phyloP scores from a whole-genome alignment of 1,140 invertebrate species.

The Protaetia brevitarsis region DNA sequence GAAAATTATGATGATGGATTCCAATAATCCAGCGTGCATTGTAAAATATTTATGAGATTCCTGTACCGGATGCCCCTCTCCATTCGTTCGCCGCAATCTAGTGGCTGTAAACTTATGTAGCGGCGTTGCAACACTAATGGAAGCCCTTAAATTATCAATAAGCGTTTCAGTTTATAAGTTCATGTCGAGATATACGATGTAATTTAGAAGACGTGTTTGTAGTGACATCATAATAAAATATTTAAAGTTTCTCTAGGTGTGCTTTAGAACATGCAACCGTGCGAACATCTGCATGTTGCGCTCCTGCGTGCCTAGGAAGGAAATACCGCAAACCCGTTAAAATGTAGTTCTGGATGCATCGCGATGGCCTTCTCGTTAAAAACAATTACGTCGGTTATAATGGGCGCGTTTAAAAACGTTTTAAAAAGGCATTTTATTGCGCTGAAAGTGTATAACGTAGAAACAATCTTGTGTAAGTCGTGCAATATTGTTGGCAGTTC shows the following conservation, averaged over 20 bases:
- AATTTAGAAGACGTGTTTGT: background rate
- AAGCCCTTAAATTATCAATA: conserved; percentile 3
- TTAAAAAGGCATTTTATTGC: background rate
- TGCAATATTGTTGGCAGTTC: no score
- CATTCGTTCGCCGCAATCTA: background rate
- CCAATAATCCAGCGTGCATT: background rate
- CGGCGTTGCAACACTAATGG: background rate
- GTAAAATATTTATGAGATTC: conserved; percentile 5
- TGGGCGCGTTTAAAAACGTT: background rate
- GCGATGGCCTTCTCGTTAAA: background rate
- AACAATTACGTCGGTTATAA: background rate
- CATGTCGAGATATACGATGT: background rate
- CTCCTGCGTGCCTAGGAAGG: background rate
- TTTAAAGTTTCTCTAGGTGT: background rate
- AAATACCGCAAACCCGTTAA: background rate
- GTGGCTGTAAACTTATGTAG: background rate
- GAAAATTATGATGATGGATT: conserved; percentile 5
- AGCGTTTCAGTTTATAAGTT: conserved; percentile 2
- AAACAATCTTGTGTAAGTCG: no score
- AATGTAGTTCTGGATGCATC: background rate
- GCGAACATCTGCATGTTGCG: background rate
- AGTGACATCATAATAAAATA: conserved; percentile 1
- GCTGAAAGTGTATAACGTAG: no score
- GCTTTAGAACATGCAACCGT: background rate
- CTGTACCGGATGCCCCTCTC: background rate